Base-by-base conservation (phyloP, 2,113 vertebrate genomes). In the Holacanthus passer region DNA sequence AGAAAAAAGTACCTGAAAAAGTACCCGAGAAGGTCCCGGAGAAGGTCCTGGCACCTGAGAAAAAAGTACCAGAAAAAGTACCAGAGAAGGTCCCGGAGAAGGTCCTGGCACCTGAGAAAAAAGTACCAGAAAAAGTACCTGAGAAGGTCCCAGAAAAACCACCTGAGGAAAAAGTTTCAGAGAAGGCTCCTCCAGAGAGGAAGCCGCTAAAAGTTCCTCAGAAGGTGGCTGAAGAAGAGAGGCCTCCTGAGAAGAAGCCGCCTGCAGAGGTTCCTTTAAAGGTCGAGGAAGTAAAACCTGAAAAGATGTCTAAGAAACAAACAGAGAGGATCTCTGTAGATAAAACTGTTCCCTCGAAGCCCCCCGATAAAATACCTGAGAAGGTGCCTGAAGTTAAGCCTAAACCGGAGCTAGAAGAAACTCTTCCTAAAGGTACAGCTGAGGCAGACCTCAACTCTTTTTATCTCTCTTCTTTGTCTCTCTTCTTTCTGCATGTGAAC, bases 371-470 rank as follows among this genome's bases (percentile, higher is more conserved):
- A 73, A 89, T 90, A 72, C 56, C 74, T 17, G 81, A 89, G 58
- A 82, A 72, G 73, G 17, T 55, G 7, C 43, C 77, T 73, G 85
- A 93, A 86, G 89, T 91, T 85, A 82, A 93, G 27, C 58, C 95
- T 86, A 95, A 95, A 94, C 43, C 3, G 12, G 67, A 72, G 16
- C 24, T 63, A 22, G 85, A 82, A 73, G 87, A 84, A 82, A 13
- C 59, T 64, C 73, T 45, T 85, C 62, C 11, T 37, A 73, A 78
- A 97, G 89, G 96, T 94, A 94, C 77, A 63, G 41, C 71, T 41
- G 53, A 87, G 67, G 67, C 58, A 50, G 47, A 81, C 24, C 62
- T 76, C 69, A 22, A 7, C 63, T 82, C 55, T 79, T 78, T 60
- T 1, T 50, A 1, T 65, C 24, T 52, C 63, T 81, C 31, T 79